Evolutionary conservation across 2,113 vertebrate species (phyloP).

Genomic region (Albula glossodonta): DNA sequence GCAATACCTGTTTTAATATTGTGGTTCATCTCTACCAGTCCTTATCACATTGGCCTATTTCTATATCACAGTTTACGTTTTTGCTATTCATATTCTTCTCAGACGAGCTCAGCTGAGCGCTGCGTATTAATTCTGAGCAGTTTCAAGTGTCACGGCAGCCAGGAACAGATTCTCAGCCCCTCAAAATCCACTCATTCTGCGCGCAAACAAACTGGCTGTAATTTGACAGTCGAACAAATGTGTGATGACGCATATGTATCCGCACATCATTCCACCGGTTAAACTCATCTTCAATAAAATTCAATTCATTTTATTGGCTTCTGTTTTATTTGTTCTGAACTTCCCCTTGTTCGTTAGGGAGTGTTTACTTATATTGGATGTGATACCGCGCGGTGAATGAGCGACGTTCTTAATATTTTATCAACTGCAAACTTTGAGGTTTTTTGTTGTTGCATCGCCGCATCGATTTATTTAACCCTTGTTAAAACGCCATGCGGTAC

Average conservation of each 20-base stretch:
- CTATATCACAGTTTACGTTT: not conserved
- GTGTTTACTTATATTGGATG: not conserved
- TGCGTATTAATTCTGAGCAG: not conserved
- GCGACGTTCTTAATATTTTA: slow-evolving; percentile 22
- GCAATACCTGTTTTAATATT: not conserved
- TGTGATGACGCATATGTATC: not conserved
- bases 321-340: slow-evolving; percentile 3
- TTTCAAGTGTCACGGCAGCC: not conserved
- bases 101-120: not conserved
- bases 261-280: not conserved
- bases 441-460: not conserved
- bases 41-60: not conserved
- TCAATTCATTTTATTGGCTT: not conserved
- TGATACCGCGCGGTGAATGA: not conserved
- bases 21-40: not conserved
- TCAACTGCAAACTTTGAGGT: slow-evolving; percentile 15
- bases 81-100: not conserved
- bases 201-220: not conserved
- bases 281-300: not conserved
- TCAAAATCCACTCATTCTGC: not conserved
- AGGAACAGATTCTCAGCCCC: not conserved
- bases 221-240: not conserved
- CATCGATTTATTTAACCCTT: not conserved
- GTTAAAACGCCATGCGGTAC: not conserved
- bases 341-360: not conserved